Conservation (phyloP, 2,797 vertebrate species). For the Argentina silus region DNA sequence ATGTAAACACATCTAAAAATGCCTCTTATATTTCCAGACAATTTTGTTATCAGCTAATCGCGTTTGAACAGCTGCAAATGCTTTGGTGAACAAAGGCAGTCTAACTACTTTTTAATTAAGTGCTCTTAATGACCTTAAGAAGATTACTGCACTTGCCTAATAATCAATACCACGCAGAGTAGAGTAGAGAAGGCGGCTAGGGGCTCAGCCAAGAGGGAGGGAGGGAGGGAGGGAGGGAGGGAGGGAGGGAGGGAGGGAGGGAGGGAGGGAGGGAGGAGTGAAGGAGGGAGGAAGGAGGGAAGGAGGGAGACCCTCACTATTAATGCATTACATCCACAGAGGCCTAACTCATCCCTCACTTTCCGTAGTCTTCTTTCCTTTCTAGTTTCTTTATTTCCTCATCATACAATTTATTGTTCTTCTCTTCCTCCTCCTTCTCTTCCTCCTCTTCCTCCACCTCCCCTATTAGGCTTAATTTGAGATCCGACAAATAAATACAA, state of each 20-base stretch:
- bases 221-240: conserved; percentile 44
- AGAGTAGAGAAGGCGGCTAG: conserved; percentile 68
- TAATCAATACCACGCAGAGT: conserved; percentile 91
- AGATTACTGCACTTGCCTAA: conserved; percentile 94
- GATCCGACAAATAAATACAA: background rate
- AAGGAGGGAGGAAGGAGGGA: background rate
- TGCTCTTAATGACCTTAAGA: conserved; percentile 97
- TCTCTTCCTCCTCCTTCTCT: conserved; percentile 9
- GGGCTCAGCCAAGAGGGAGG: conserved; percentile 59
- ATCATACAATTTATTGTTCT: conserved; percentile 13
- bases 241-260: background rate
- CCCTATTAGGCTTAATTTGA: background rate
- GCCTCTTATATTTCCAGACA: conserved; percentile 69
- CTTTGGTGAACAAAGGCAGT: conserved; percentile 90
- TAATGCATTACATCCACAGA: conserved; percentile 30
- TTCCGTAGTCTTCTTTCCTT: background rate
- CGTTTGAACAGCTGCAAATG: conserved; percentile 92
- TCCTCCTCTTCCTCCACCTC: background rate
- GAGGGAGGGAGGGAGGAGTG: conserved; percentile 5
- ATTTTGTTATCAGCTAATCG: conserved; percentile 90
- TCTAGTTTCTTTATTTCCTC: background rate
- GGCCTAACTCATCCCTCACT: conserved; percentile 23
- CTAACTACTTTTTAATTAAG: conserved; percentile 99
- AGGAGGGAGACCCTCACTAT: conserved; percentile 32
- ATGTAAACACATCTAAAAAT: conserved; percentile 70